phyloP scores from a whole-genome alignment of 2,113 vertebrate species.

The Notarius quadriscutis region DNA sequence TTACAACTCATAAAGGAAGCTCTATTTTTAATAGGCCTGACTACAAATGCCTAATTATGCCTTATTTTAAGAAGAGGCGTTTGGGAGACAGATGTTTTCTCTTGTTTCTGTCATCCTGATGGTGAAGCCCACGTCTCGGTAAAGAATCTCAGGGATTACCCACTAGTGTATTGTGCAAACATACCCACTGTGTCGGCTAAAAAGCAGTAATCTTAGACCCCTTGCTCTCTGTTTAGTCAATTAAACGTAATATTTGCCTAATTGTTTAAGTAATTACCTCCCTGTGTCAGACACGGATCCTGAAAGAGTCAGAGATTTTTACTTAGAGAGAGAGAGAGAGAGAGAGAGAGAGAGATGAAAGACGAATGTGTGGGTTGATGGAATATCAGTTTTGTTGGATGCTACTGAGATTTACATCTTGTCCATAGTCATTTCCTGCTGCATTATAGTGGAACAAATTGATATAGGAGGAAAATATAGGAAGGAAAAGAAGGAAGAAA shows the following conservation, averaged over 20 bases:
- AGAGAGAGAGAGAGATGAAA: not conserved
- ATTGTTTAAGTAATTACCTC: constrained; percentile 56
- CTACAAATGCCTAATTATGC: not conserved
- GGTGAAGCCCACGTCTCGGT: constrained; percentile 34
- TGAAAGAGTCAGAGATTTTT: constrained; percentile 10
- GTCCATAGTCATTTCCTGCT: constrained; percentile 42
- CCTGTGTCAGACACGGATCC: constrained; percentile 39
- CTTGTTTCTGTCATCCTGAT: constrained; percentile 38
- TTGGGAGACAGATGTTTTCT: constrained; percentile 45
- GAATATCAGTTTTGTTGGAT: constrained; percentile 1
- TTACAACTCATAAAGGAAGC: not conserved
- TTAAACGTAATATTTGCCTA: constrained; percentile 59
- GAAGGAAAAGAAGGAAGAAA: not conserved
- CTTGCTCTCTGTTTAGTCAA: constrained; percentile 52
- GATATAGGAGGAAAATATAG: constrained; percentile 24
- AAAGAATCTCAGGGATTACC: constrained; percentile 52
- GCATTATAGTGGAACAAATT: constrained; percentile 45
- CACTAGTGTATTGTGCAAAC: constrained; percentile 47
- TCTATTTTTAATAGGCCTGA: not conserved
- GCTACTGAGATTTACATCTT: constrained; percentile 48
- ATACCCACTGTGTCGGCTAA: constrained; percentile 42
- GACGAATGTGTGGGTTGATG: not conserved
- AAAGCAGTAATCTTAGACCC: constrained; percentile 44
- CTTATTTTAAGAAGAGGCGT: not conserved
- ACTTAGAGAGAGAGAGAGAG: constrained; percentile 7